Evolutionary conservation across 1,140 invertebrate species (phyloP).

Genomic region (Matsumurasca onukii): DNA sequence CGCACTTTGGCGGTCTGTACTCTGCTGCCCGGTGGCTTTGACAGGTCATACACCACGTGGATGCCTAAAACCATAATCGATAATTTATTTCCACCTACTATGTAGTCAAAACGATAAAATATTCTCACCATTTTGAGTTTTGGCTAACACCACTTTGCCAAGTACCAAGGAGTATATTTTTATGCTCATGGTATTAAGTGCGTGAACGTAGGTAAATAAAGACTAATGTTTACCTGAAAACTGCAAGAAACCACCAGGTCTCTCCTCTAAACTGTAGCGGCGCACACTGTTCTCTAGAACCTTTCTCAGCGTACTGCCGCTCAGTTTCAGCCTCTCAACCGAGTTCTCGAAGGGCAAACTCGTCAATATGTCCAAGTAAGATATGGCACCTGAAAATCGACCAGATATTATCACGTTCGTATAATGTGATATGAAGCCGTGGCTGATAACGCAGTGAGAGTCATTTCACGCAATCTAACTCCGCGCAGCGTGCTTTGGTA

Average conservation of each 20-base stretch:
- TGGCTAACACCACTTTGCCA: too few species aligned
- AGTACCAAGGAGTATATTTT: too few species aligned
- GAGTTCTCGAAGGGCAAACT: slow-evolving; percentile 60
- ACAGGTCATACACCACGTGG: slow-evolving; percentile 57
- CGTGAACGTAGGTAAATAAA: too few species aligned
- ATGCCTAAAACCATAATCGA: slow-evolving; percentile 32
- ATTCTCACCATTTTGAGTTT: too few species aligned
- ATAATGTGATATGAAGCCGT: too few species aligned
- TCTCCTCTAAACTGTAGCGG: slow-evolving; percentile 30
- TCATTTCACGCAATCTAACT: too few species aligned
- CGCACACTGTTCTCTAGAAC: slow-evolving; percentile 33
- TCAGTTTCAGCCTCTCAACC: slow-evolving; percentile 51
- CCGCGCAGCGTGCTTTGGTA: too few species aligned
- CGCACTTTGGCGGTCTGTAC: slow-evolving; percentile 53
- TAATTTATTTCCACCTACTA: too few species aligned
- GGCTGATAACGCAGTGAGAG: too few species aligned
- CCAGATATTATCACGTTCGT: too few species aligned
- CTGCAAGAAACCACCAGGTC: slow-evolving; percentile 32
- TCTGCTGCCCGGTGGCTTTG: slow-evolving; percentile 50
- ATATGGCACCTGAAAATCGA: slow-evolving; percentile 54
- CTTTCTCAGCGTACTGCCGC: slow-evolving; percentile 44
- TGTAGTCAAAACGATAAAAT: too few species aligned
- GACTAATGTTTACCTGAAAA: slow-evolving; percentile 31
- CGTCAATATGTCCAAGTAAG: slow-evolving; percentile 54
- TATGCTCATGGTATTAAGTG: too few species aligned